A percentile compares a stretch with the other conserved stretches of the same genome.
Evolutionary conservation across 2,888 invertebrate species (phyloP).

Genomic region (Phaedon cochleariae): DNA sequence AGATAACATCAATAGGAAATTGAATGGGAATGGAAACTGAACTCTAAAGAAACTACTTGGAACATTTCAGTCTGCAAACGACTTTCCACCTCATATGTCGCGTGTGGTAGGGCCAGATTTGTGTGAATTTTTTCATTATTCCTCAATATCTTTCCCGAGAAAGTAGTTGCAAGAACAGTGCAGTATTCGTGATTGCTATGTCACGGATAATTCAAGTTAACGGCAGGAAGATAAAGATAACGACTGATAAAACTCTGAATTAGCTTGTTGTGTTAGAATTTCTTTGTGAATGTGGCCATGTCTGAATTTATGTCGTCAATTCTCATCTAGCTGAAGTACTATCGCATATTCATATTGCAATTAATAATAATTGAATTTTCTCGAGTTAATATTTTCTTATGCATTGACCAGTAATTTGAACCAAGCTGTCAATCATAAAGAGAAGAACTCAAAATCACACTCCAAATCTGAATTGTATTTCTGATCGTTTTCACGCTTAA

Average conservation of each 20-base stretch:
- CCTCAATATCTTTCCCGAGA: not conserved
- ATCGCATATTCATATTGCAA: too few species aligned
- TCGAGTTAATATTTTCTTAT: too few species aligned
- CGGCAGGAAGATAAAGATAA: constrained; percentile 35
- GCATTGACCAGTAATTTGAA: too few species aligned
- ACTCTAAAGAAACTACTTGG: constrained; percentile 18
- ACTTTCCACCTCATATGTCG: not conserved
- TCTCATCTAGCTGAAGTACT: too few species aligned
- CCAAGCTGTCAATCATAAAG: too few species aligned
- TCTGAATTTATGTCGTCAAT: too few species aligned
- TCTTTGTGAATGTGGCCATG: too few species aligned
- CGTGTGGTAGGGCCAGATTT: not conserved
- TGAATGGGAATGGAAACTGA: constrained; percentile 37
- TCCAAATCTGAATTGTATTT: too few species aligned
- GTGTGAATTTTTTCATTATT: not conserved
- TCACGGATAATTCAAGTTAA: constrained; percentile 40
- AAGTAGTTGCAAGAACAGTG: not conserved
- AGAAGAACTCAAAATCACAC: too few species aligned
- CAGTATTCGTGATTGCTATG: constrained; percentile 39
- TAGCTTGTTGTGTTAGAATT: too few species aligned
- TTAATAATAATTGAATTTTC: too few species aligned
- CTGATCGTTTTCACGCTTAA: too few species aligned
- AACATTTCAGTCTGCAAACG: not conserved
- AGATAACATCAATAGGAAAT: constrained; percentile 43
- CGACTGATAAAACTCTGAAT: constrained; percentile 33